Percentiles rank a stretch among this genome's conserved stretches.
phyloP scores from a whole-genome alignment of 2,113 vertebrate genomes.

The Anolis carolinensis region DNA sequence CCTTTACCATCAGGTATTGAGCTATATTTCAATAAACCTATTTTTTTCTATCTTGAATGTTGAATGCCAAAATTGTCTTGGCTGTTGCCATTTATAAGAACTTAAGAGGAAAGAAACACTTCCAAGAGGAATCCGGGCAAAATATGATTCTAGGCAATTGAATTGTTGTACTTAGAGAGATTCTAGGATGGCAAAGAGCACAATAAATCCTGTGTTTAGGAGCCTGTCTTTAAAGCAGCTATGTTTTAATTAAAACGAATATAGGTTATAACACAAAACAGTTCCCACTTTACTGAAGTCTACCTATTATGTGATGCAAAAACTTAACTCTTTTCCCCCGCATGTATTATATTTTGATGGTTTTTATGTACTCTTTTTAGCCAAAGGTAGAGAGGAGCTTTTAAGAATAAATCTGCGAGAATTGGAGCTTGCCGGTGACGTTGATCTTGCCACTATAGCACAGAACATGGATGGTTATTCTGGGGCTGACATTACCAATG shows the following conservation, averaged over 20 bases:
- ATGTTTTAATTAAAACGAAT: background rate
- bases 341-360: background rate
- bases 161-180: background rate
- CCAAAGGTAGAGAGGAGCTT: conserved; percentile 91
- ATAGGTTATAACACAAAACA: background rate
- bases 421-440: conserved; percentile 91
- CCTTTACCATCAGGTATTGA: conserved; percentile 92
- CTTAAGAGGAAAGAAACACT: background rate
- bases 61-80: background rate
- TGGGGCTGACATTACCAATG: conserved; percentile 96
- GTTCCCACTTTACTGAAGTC: background rate
- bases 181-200: background rate
- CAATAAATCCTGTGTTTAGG: background rate
- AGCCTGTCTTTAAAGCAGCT: background rate
- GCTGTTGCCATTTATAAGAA: background rate
- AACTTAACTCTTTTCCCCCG: background rate
- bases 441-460: conserved; percentile 90
- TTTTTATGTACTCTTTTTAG: conserved; percentile 72
- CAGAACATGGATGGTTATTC: conserved; percentile 98
- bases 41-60: background rate
- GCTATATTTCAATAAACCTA: conserved; percentile 2
- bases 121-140: background rate
- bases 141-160: background rate
- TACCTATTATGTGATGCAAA: background rate
- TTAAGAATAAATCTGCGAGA: conserved; percentile 93